Evolutionary conservation across 2,797 vertebrate species (phyloP).

Genomic region (Enoplosus armatus): DNA sequence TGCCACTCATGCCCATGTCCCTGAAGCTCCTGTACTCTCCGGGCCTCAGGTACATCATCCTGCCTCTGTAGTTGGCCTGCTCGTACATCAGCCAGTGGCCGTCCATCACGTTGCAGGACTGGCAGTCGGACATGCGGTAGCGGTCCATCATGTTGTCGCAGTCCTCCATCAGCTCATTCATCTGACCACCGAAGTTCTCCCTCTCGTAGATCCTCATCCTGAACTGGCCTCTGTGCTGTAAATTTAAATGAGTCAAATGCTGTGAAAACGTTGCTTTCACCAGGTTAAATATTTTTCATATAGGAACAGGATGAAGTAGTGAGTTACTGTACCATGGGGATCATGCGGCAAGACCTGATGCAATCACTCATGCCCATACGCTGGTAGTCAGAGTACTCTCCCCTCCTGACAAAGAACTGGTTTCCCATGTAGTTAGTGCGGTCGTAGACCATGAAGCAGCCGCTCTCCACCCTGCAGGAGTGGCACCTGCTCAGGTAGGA

Average conservation of each 20-base stretch:
- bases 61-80: conserved; percentile 79
- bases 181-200: conserved; percentile 76
- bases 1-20: conserved; percentile 69
- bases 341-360: conserved; percentile 80
- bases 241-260: conserved; percentile 18
- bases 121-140: conserved; percentile 74
- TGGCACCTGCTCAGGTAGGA: conserved; percentile 82
- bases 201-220: conserved; percentile 80
- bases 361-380: conserved; percentile 78
- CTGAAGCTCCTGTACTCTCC: conserved; percentile 84
- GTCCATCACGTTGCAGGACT: conserved; percentile 80
- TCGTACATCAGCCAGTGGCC: conserved; percentile 85
- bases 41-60: conserved; percentile 81
- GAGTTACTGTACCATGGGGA: conserved; percentile 76
- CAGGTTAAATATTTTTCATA: background rate
- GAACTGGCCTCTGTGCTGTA: conserved; percentile 80
- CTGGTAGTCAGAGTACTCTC: conserved; percentile 82
- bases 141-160: conserved; percentile 80
- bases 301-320: too few relatives aligned
- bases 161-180: conserved; percentile 78
- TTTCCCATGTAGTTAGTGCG: conserved; percentile 76
- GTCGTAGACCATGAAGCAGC: conserved; percentile 86
- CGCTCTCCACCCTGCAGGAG: conserved; percentile 82
- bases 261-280: background rate
- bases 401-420: conserved; percentile 81